Base-by-base conservation (phyloP, 64 coral and sea anemone species). In the Stylophora pistillata region DNA sequence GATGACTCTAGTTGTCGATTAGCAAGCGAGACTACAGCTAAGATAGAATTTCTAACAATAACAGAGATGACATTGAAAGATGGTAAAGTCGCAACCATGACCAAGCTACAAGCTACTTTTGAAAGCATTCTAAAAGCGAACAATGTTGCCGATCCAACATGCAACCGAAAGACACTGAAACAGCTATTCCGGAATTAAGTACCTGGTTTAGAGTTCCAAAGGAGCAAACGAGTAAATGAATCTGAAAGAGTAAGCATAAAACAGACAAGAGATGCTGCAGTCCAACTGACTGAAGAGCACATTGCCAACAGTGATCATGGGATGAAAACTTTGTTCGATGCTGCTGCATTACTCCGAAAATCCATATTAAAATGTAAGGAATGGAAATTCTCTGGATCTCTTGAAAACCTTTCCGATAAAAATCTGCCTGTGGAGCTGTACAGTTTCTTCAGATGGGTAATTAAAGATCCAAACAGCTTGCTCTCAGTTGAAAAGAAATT, bases 281-380 rank as follows among this genome's bases (percentile, higher is more conserved):
- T 88, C 27, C 74, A 88, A 37, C 12, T 60, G 12, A 1, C 74
- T 53, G 89, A 91, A 55, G 81, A 77, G 62, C 66, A 73, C 27
- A 80, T 9, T 15, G 79, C 47, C 15, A 57, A 34, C 32, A 54
- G 20, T 23, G 83, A 86, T 68, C 18, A 20, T 21, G 83, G 84
- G 15, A 81, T 90, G 89, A 84, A 84, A 90, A 82, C 88, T 47
- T 27, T 90, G 27, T 90, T 76, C 79, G 78, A 82, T 61, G 78
- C 68, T 25, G 89, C 89, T 10, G 55, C 25, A 78, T 47, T 85
- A 32, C 29, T 91, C 34, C 55, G 79, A 58, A 85, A 74, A 77
- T 78, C 89, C 15, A 91, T 91, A 64, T 76, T 16, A 23, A 72
- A 85, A 56, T 66, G 89, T 74, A 61, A 41, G 56, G 60, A 74